These are phyloP conservation scores for Sitobion miscanthi DNA, from an alignment of 1,140 invertebrate genomes.

Conservation along the genomic window DNA sequence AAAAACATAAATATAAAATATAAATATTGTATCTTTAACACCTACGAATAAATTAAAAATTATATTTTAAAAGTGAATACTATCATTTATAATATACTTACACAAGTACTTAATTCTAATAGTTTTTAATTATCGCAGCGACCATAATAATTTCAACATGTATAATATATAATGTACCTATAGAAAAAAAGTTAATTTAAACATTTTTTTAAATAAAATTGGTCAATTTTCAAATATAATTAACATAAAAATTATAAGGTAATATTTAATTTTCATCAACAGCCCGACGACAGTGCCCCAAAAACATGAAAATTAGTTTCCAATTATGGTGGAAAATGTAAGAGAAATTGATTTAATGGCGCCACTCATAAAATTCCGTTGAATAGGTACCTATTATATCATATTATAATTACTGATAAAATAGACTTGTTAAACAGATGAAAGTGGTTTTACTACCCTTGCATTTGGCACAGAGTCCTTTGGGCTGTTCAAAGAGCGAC, in stretches of 20 bases:
- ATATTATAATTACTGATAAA: background rate
- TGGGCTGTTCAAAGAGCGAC: background rate
- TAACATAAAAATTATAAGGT: background rate
- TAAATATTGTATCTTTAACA: background rate
- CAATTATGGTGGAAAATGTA: background rate
- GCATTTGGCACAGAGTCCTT: background rate
- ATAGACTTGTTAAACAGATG: background rate
- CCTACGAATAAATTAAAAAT: background rate
- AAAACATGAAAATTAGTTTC: background rate
- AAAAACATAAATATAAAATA: background rate
- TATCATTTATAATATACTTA: background rate
- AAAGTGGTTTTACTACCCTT: background rate
- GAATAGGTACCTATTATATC: background rate
- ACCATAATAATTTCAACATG: background rate
- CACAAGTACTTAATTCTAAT: background rate
- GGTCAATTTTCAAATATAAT: background rate
- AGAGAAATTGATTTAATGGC: background rate
- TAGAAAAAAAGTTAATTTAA: background rate
- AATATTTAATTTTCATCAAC: background rate
- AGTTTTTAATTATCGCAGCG: background rate
- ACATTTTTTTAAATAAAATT: background rate
- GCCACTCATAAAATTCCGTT: background rate
- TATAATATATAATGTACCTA: background rate
- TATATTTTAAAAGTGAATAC: background rate
- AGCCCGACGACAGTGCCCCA: background rate